These are phyloP conservation scores for Equus przewalskii DNA, from an alignment of 2,113 vertebrate genomes.

Conservation along the genomic window DNA sequence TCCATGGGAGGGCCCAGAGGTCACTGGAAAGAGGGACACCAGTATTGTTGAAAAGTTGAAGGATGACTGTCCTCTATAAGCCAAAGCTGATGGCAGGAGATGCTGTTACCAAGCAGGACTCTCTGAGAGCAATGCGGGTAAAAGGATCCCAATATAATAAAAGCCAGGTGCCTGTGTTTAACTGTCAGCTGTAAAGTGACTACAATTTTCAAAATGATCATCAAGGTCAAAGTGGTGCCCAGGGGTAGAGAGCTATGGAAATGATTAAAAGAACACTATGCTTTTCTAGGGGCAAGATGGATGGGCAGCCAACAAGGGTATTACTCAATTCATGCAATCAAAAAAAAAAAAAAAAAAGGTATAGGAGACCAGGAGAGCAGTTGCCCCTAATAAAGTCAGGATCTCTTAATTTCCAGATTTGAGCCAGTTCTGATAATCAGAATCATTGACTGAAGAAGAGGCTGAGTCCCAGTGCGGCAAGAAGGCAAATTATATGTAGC, in stretches of 20 bases:
- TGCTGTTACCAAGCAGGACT: not conserved
- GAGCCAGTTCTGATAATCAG: not conserved
- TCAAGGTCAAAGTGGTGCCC: slow-evolving; percentile 27
- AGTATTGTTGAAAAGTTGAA: not conserved
- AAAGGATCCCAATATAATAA: not conserved
- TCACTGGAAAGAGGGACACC: not conserved
- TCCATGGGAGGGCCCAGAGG: not conserved
- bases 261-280: not conserved
- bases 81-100: not conserved
- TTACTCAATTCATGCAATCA: not conserved
- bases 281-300: not conserved
- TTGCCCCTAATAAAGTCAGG: not conserved
- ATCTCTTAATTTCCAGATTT: not conserved
- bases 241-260: not conserved
- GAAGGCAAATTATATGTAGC: not conserved
- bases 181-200: not conserved
- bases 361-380: not conserved
- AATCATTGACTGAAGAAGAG: not conserved
- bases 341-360: not conserved
- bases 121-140: not conserved
- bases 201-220: slow-evolving; percentile 18
- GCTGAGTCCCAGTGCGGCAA: not conserved
- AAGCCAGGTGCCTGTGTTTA: not conserved
- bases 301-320: not conserved
- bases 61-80: not conserved